phyloP scores from a whole-genome alignment of 2,888 invertebrate genomes.

The Luperina testacea region DNA sequence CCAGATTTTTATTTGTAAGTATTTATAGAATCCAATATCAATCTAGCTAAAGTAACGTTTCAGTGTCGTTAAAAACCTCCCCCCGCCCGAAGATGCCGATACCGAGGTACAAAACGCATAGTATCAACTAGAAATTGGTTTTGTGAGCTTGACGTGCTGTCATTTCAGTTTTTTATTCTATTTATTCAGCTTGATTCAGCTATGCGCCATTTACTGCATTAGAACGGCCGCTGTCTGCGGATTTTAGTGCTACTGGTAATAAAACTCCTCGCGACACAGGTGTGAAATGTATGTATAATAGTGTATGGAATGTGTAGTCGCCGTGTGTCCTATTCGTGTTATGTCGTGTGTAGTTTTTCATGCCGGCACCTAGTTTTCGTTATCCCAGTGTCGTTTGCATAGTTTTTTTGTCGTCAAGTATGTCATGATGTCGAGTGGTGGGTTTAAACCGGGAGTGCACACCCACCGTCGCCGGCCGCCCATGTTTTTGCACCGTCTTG shows the following conservation, averaged over 20 bases:
- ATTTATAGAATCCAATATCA: constrained; percentile 89
- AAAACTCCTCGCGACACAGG: constrained; percentile 74
- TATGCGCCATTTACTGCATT: constrained; percentile 89
- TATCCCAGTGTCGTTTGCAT: constrained; percentile 76
- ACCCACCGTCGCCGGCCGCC: constrained; percentile 32
- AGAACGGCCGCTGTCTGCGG: constrained; percentile 82
- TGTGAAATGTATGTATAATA: constrained; percentile 76
- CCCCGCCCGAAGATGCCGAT: constrained; percentile 74
- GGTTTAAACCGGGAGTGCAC: constrained; percentile 54
- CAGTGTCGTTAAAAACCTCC: constrained; percentile 77
- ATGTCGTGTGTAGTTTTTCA: constrained; percentile 73
- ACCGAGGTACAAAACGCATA: constrained; percentile 78
- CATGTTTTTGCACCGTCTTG: constrained; percentile 57
- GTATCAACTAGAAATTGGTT: constrained; percentile 73
- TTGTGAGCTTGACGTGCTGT: constrained; percentile 85
- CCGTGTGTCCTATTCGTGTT: constrained; percentile 73
- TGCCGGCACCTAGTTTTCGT: constrained; percentile 83
- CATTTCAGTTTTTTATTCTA: constrained; percentile 87
- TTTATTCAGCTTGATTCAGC: constrained; percentile 87
- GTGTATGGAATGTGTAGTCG: constrained; percentile 70
- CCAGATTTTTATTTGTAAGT: constrained; percentile 91
- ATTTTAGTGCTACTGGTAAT: constrained; percentile 81
- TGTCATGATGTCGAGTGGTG: constrained; percentile 67
- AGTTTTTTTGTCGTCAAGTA: constrained; percentile 75
- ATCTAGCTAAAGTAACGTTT: constrained; percentile 82